Evolutionary conservation across 2,888 invertebrate genomes (phyloP).

Genomic region (Agrotis segetum): DNA sequence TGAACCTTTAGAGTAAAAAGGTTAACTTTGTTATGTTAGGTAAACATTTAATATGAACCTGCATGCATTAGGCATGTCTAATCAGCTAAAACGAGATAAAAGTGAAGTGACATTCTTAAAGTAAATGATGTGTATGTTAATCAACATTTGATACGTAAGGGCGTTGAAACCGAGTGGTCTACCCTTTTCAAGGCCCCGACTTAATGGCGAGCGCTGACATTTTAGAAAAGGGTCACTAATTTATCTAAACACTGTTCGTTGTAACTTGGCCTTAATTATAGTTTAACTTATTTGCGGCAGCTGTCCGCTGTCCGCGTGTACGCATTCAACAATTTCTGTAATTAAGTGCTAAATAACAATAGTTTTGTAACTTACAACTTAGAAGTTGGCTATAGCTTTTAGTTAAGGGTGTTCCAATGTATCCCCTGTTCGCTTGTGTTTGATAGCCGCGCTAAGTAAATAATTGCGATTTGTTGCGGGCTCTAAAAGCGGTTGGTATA

Average conservation of each 20-base stretch:
- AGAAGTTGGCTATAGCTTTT: slow-evolving; percentile 48
- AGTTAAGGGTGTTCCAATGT: slow-evolving; percentile 27
- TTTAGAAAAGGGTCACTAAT: slow-evolving; percentile 89
- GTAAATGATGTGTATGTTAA: slow-evolving; percentile 67
- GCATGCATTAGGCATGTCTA: slow-evolving; percentile 25
- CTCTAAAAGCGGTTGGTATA: slow-evolving; percentile 44
- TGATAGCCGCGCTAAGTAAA: slow-evolving; percentile 50
- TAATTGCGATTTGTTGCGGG: slow-evolving; percentile 52
- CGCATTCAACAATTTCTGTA: slow-evolving; percentile 68
- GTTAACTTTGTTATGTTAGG: background rate
- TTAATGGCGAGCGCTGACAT: slow-evolving; percentile 86
- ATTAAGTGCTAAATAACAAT: slow-evolving; percentile 69
- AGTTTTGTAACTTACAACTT: slow-evolving; percentile 55
- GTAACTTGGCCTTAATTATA: slow-evolving; percentile 82
- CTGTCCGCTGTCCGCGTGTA: slow-evolving; percentile 72
- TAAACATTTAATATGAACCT: slow-evolving; percentile 29
- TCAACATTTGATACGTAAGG: slow-evolving; percentile 78
- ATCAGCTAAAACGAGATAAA: slow-evolving; percentile 58
- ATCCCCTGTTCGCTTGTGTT: slow-evolving; percentile 34
- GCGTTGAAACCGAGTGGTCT: slow-evolving; percentile 72
- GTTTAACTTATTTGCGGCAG: slow-evolving; percentile 88
- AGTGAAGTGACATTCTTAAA: slow-evolving; percentile 59
- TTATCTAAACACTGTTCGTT: slow-evolving; percentile 84
- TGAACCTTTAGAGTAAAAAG: background rate
- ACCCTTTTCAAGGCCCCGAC: slow-evolving; percentile 83